phyloP scores from a whole-genome alignment of 1,140 invertebrate species.

The Melanaphis sacchari region DNA sequence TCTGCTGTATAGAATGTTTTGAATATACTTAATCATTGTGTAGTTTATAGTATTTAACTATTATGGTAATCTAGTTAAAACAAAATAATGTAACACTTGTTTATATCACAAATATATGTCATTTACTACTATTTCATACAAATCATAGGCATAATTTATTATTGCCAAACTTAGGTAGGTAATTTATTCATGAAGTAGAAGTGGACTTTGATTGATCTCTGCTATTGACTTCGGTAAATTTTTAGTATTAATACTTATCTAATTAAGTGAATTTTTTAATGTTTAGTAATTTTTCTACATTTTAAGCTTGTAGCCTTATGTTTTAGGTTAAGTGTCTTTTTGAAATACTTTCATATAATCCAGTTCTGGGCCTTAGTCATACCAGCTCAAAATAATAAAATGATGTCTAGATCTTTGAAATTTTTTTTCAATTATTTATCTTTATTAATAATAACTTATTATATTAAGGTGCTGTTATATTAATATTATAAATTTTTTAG shows the following conservation, averaged over 20 bases:
- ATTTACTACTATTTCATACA: too few species aligned
- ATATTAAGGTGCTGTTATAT: background rate
- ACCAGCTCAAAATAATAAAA: background rate
- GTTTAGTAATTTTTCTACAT: too few species aligned
- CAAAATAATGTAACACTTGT: background rate
- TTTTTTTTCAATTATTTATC: background rate
- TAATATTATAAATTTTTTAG: background rate
- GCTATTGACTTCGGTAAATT: too few species aligned
- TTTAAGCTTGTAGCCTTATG: too few species aligned
- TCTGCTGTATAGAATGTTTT: background rate
- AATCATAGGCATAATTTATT: too few species aligned
- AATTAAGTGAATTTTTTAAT: too few species aligned
- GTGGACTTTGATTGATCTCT: too few species aligned
- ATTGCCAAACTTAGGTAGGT: too few species aligned
- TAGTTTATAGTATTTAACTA: background rate
- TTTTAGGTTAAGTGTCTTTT: background rate
- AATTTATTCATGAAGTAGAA: too few species aligned
- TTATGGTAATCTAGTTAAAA: background rate
- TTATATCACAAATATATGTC: background rate
- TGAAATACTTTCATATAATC: background rate
- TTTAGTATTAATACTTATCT: too few species aligned
- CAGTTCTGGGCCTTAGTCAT: background rate
- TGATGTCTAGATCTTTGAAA: background rate
- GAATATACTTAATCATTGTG: background rate
- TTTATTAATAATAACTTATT: background rate